Conservation (phyloP, 2,113 vertebrate genomes). For the Albula glossodonta region DNA sequence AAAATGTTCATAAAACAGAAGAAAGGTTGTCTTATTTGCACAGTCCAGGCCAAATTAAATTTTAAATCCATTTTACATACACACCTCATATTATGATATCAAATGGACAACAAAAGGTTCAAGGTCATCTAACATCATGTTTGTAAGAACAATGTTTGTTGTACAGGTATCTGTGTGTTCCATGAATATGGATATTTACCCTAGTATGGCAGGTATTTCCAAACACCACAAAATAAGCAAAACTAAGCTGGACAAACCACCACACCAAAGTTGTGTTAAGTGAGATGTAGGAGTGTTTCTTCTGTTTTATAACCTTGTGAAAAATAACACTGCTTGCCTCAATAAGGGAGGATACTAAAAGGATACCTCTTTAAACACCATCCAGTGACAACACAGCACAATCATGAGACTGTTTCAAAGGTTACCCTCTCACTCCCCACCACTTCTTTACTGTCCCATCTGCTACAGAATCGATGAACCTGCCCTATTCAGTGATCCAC, state of each 20-base stretch:
- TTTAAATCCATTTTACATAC: too few relatives aligned
- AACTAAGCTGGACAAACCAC: neutral
- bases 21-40: too few relatives aligned
- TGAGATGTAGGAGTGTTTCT: too few relatives aligned
- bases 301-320: too few relatives aligned
- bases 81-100: too few relatives aligned
- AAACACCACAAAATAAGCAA: neutral
- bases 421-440: neutral
- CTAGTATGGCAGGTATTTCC: neutral
- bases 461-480: neutral
- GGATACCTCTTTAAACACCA: neutral
- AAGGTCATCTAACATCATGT: neutral
- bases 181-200: neutral
- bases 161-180: neutral
- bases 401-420: neutral
- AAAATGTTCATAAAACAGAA: neutral
- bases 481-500: neutral
- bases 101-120: neutral
- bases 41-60: too few relatives aligned
- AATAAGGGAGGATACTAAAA: too few relatives aligned
- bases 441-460: neutral
- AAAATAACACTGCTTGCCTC: too few relatives aligned
- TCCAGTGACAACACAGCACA: neutral
- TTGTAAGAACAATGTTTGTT: neutral
- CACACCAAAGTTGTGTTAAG: too few relatives aligned